Conservation (phyloP, 2,113 vertebrate genomes). For the Pollachius pollachius region DNA sequence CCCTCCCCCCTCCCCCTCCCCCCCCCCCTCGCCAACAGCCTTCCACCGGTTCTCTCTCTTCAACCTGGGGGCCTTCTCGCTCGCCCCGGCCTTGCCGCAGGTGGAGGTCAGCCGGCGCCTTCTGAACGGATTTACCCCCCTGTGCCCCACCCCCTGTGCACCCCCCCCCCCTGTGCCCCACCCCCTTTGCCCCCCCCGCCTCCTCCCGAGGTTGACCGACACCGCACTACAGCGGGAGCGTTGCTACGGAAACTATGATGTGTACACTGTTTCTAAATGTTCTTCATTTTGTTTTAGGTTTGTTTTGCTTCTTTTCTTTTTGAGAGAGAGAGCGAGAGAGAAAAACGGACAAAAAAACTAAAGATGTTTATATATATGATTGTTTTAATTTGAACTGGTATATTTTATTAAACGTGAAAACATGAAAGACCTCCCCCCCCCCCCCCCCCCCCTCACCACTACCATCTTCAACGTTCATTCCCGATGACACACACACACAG, state of each 20-base stretch:
- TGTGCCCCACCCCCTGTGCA: no score
- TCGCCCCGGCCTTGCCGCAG: constrained; percentile 49
- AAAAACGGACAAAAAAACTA: constrained; percentile 53
- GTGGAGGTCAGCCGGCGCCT: constrained; percentile 55
- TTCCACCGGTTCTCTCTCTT: constrained; percentile 57
- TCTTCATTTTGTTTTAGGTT: constrained; percentile 22
- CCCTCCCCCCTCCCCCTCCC: constrained; percentile 34
- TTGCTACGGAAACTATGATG: constrained; percentile 57
- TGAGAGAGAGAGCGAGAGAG: constrained; percentile 42
- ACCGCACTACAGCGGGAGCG: constrained; percentile 45
- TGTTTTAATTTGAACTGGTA: constrained; percentile 72
- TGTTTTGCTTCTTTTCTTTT: constrained; percentile 44
- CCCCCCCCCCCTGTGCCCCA: no score
- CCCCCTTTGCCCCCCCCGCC: no score
- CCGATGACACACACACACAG: constrained; percentile 24
- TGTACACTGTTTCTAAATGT: constrained; percentile 73
- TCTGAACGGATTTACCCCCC: constrained; percentile 48
- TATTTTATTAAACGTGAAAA: constrained; percentile 75
- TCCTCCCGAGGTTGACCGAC: constrained; percentile 37
- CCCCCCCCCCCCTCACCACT: not conserved
- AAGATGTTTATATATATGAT: constrained; percentile 74
- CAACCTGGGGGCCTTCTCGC: constrained; percentile 62
- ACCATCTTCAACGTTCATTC: no score
- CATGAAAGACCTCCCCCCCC: constrained; percentile 59
- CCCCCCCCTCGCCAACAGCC: constrained; percentile 38